Conservation (phyloP, 2,888 invertebrate species). For the Diaperis boleti region DNA sequence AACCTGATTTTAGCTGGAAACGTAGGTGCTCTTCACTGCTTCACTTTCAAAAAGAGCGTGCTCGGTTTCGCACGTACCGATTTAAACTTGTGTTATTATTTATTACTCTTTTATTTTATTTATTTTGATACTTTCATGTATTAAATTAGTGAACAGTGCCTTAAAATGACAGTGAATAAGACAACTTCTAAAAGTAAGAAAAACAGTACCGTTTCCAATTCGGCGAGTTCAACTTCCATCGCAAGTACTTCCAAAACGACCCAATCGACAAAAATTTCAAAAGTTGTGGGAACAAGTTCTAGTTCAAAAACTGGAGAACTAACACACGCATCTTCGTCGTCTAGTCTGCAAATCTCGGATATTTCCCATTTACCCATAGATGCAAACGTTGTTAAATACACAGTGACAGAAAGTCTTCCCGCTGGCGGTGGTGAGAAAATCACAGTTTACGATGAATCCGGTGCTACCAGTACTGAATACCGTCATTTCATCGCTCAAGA, state of each 20-base stretch:
- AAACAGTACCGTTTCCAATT: slow-evolving; percentile 47
- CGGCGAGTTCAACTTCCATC: slow-evolving; percentile 44
- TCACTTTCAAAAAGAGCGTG: slow-evolving; percentile 56
- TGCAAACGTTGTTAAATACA: slow-evolving; percentile 60
- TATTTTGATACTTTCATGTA: slow-evolving; percentile 4
- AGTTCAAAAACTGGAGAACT: slow-evolving; percentile 45
- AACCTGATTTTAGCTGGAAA: slow-evolving; percentile 46
- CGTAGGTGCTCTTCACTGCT: slow-evolving; percentile 45
- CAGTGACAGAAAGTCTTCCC: slow-evolving; percentile 62
- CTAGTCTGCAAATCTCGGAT: slow-evolving; percentile 63
- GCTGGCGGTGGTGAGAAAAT: slow-evolving; percentile 64
- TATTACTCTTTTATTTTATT: slow-evolving; percentile 43
- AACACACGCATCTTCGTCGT: slow-evolving; percentile 62
- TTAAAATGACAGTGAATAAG: slow-evolving; percentile 62
- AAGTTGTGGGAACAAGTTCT: slow-evolving; percentile 46
- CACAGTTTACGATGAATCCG: slow-evolving; percentile 61
- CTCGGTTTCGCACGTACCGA: slow-evolving; percentile 49
- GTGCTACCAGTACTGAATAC: slow-evolving; percentile 63
- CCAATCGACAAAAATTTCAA: slow-evolving; percentile 51
- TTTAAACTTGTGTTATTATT: slow-evolving; percentile 46
- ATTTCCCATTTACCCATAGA: slow-evolving; percentile 63
- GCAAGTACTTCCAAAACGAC: slow-evolving; percentile 51
- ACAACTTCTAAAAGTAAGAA: slow-evolving; percentile 57
- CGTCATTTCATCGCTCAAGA: slow-evolving; percentile 61
- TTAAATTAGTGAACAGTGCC: slow-evolving; percentile 38